Base-by-base conservation (phyloP, 2,888 invertebrate species). In the Hanleya hanleyi region DNA sequence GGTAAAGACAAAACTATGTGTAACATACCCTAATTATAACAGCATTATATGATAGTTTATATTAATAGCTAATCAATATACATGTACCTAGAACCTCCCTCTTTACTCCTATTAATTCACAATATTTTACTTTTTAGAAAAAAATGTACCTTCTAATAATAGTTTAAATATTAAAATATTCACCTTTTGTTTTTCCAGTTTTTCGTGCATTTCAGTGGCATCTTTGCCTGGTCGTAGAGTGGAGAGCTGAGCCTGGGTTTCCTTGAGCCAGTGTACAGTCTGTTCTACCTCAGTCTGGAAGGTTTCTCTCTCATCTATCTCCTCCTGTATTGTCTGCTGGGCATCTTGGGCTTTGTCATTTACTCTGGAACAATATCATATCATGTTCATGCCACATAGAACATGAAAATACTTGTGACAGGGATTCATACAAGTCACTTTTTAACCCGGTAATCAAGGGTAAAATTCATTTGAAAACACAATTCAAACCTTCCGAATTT, bases 271-370 rank as follows among this genome's bases (percentile, higher is more conserved):
- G 15, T 76, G 76, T 5, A 83, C 73, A 2, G 82, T 83, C 69
- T 86, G 83, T 22, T 76, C 72, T 41, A 86, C 77, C 77, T 86
- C 86, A 9, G 80, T 80, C 35, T 77, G 75, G 75, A 86, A 83
- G 15, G 74, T 76, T 35, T 86, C 84, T n/a, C 86, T 75, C 57
- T 84, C 85, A 32, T 81, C 83, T 7, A 86, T 70, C 74, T 87
- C 86, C 15, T 84, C 84, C 70, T 84, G 82, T 29, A 85, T 47
- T 32, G 75, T 50, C 64, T 79, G 75, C 69, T 81, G 76, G 64
- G 81, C 77, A 36, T 87, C 86, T 62, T 77, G 77, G 0, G 80
- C 81, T n/a, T 71, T 71, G 61, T 81, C 82, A 51, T 80, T 78
- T 65, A 86, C 75, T 73, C 88, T 88, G 81, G 7, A 70, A 32